A percentile compares a stretch with the other conserved stretches of the same genome.
Conservation (phyloP, 1,140 invertebrate genomes). For the Drosophila burlai region DNA sequence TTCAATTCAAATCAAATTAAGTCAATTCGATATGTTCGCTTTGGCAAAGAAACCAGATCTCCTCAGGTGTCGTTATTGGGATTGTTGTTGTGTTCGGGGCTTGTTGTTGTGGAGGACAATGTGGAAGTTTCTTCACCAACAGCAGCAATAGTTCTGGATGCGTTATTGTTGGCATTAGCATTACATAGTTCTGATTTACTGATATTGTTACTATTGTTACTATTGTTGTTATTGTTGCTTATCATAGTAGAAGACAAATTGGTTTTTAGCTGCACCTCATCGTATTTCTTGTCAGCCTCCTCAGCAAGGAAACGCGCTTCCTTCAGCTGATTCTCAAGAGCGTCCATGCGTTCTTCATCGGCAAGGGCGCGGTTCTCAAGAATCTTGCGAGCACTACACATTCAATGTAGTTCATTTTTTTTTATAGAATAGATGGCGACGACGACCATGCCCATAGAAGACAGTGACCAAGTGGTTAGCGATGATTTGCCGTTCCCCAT, state of each 20-base stretch:
- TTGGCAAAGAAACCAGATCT: constrained; percentile 70
- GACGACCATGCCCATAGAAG: constrained; percentile 81
- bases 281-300: constrained; percentile 99
- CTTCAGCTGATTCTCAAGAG: constrained; percentile 99
- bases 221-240: constrained; percentile 73
- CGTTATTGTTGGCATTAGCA: constrained; percentile 68
- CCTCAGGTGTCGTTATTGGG: constrained; percentile 76
- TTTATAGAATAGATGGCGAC: constrained; percentile 30
- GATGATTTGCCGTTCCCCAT: constrained; percentile 69
- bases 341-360: constrained; percentile 99
- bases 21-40: constrained; percentile 13
- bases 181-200: constrained; percentile 52
- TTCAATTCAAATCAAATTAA: constrained; percentile 14
- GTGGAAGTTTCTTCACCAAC: constrained; percentile 76
- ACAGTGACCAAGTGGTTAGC: constrained; percentile 83
- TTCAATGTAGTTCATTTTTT: constrained; percentile 42
- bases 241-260: constrained; percentile 66
- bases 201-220: constrained; percentile 52
- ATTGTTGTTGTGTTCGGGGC: constrained; percentile 69
- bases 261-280: constrained; percentile 94
- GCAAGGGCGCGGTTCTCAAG: constrained; percentile 99
- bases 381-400: constrained; percentile 97
- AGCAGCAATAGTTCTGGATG: constrained; percentile 73
- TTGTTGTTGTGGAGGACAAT: constrained; percentile 72
- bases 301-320: constrained; percentile 99